Evolutionary conservation across 1,140 invertebrate genomes (phyloP).

Genomic region (Ctenoplectra terminalis): DNA sequence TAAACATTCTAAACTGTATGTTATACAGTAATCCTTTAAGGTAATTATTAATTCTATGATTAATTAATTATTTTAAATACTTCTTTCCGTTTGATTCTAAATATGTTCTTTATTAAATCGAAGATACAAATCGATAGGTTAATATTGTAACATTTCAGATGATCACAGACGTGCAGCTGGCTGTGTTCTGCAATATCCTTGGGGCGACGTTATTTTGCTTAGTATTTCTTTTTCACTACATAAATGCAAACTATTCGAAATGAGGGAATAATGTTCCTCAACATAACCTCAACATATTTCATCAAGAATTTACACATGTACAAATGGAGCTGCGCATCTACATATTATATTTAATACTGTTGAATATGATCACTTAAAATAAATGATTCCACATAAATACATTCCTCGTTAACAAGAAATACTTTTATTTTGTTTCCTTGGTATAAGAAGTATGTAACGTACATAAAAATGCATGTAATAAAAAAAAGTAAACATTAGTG

Average conservation of each 20-base stretch:
- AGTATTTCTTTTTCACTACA: slow-evolving; percentile 98
- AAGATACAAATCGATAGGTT: not conserved
- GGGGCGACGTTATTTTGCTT: slow-evolving; percentile 96
- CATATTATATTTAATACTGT: slow-evolving; percentile 1
- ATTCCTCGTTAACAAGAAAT: not conserved
- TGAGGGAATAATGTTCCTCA: slow-evolving; percentile 67
- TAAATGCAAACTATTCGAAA: slow-evolving; percentile 93
- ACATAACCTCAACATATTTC: slow-evolving; percentile 37
- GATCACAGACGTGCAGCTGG: slow-evolving; percentile 98
- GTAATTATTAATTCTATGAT: not conserved
- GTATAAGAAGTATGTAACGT: too few relatives aligned
- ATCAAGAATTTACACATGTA: not conserved
- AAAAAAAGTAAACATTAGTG: not conserved
- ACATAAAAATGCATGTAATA: too few relatives aligned
- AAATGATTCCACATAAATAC: slow-evolving; percentile 22
- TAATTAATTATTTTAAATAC: not conserved
- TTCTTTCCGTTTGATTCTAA: not conserved
- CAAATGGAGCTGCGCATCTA: slow-evolving; percentile 1
- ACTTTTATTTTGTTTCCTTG: not conserved
- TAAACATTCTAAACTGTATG: not conserved
- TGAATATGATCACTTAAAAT: slow-evolving; percentile 10
- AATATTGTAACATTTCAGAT: slow-evolving; percentile 85
- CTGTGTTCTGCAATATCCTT: slow-evolving; percentile 97
- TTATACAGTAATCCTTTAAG: slow-evolving; percentile 14
- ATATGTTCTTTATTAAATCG: not conserved